These are phyloP conservation scores for Oreonectes daqikongensis DNA, from an alignment of 2,797 vertebrate species.

Conservation along the genomic window DNA sequence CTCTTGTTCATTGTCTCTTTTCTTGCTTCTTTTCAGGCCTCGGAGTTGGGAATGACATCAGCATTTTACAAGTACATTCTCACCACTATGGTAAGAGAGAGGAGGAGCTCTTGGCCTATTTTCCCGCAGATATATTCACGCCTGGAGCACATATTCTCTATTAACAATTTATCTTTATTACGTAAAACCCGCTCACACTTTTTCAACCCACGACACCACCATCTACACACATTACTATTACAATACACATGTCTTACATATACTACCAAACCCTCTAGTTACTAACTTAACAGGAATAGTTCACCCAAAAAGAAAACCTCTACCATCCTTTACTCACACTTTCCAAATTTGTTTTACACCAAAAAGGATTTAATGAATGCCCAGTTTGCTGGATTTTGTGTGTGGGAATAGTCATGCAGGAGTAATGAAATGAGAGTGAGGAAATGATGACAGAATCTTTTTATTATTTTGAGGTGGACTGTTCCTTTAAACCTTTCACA, in stretches of 20 bases:
- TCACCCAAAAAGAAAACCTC: not conserved
- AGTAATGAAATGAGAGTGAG: too few relatives aligned
- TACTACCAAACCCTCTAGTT: not conserved
- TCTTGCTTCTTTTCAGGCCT: conserved; percentile 61
- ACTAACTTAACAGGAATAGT: not conserved
- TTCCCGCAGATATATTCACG: conserved; percentile 39
- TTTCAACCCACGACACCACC: not conserved
- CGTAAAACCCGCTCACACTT: conserved; percentile 28
- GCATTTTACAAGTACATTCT: conserved; percentile 82
- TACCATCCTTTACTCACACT: not conserved
- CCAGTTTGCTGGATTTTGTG: too few relatives aligned
- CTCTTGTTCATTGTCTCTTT: conserved; percentile 6
- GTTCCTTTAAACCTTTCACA: too few relatives aligned
- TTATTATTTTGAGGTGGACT: too few relatives aligned
- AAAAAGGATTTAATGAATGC: too few relatives aligned
- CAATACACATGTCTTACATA: not conserved
- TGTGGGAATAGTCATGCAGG: too few relatives aligned
- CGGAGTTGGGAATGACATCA: conserved; percentile 73
- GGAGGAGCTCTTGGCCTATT: conserved; percentile 62
- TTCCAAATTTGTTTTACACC: not conserved
- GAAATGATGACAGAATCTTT: too few relatives aligned
- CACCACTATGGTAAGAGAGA: conserved; percentile 73
- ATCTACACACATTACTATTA: conserved; percentile 2
- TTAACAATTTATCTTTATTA: conserved; percentile 44
- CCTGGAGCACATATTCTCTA: conserved; percentile 29